Base-by-base conservation (phyloP, 2,113 vertebrate genomes). In the Mesocricetus auratus region DNA sequence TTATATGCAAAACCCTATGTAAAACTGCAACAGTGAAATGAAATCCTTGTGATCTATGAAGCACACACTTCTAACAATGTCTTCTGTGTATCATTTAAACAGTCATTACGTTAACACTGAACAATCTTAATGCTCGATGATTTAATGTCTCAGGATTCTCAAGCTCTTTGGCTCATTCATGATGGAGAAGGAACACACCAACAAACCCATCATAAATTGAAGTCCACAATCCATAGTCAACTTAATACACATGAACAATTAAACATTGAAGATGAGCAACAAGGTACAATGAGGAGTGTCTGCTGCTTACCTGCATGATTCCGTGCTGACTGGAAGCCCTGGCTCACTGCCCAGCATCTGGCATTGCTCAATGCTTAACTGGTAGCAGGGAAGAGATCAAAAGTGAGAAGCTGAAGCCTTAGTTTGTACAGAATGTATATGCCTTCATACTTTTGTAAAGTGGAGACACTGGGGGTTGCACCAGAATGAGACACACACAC, bases 11-110 rank as follows among this genome's bases (percentile, higher is more conserved):
- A 83, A 45, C 33, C 26, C 42, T 75, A 47, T 56, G 87, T 71
- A 77, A 83, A 94, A 77, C 62, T 88, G 66, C 81, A 89, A 24
- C 79, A 64, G 29, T 94, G n/a, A 81, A 85, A 88, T 31, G 16
- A 94, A 86, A 31, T 66, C 22, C 5, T 69, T 62, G 69, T 21
- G 45, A 47, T 6, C 42, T 56, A 64, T 90, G 39, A 24, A 90
- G 79, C 8, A 73, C 62, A 66, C 56, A 31, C 3, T 90, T 92
- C 19, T 94, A 15, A 47, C 53, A 53, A 74, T 89, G 24, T 75
- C 81, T 79, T 89, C 21, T 17, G n/a, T 83, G 4, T 17, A 83
- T 68, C 77, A 94, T 91, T 81, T 86, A 71, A 75, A 17, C 24
- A 74, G 17, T 69, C 26, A 64, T 69, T 53, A 78, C 2, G 15